Conservation (phyloP, 1,140 invertebrate species). For the Nasonia giraulti region DNA sequence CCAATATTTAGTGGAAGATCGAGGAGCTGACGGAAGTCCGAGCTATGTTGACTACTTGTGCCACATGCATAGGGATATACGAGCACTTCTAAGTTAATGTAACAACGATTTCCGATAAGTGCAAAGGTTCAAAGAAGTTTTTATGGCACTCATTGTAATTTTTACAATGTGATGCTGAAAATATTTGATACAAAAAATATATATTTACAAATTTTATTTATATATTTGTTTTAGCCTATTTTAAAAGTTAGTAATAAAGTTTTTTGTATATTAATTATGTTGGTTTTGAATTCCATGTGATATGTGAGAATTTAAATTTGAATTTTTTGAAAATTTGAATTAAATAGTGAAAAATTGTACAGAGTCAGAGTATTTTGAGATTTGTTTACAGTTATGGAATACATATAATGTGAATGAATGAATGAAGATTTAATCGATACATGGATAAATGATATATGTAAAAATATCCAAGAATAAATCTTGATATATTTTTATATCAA, state of each 20-base stretch:
- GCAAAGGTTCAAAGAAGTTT: not conserved
- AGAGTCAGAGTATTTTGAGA: slow-evolving; percentile 10
- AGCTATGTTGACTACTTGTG: slow-evolving; percentile 99
- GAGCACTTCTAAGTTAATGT: slow-evolving; percentile 83
- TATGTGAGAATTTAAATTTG: slow-evolving; percentile 4
- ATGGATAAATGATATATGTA: not conserved
- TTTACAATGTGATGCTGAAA: not conserved
- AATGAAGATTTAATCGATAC: not conserved
- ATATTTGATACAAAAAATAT: slow-evolving; percentile 27
- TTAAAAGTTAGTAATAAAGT: slow-evolving; percentile 11
- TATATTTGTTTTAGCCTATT: slow-evolving; percentile 37
- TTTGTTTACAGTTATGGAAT: not conserved
- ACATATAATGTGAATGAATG: slow-evolving; percentile 6
- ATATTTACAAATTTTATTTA: slow-evolving; percentile 43
- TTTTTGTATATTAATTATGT: slow-evolving; percentile 30
- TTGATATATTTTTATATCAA: slow-evolving; percentile 39
- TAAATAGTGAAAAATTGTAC: not conserved
- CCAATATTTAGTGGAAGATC: slow-evolving; percentile 97
- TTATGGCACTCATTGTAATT: slow-evolving; percentile 6
- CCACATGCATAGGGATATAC: slow-evolving; percentile 99
- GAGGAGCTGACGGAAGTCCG: slow-evolving; percentile 87
- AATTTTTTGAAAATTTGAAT: slow-evolving; percentile 6
- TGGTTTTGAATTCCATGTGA: slow-evolving; percentile 17
- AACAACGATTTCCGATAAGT: slow-evolving; percentile 16
- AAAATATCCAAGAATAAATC: slow-evolving; percentile 7